Base-by-base conservation (phyloP, 2,797 vertebrate genomes). In the Poeciliopsis paucimaculata region DNA sequence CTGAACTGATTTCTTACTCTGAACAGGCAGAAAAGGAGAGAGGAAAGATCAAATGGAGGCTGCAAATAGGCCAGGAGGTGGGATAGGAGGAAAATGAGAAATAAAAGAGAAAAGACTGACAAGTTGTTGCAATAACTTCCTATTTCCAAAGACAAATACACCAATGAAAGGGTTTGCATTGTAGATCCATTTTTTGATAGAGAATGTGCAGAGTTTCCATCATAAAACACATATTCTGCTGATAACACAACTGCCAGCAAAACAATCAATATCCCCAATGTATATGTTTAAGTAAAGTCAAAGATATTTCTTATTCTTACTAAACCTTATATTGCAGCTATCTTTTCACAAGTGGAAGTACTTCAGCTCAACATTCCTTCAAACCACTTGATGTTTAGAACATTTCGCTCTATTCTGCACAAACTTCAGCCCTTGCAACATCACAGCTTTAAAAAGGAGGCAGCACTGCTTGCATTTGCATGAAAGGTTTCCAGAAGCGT, bases 71-170 rank as follows among this genome's bases (percentile, higher is more conserved):
- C 31, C 31, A 31, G 74, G 28, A 76, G 73, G n/a, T 34, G 11
- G 66, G 12, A 20, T 12, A 31, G 68, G 66, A 77, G 23, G 49
- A 39, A 74, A 49, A 77, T 84, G 79, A 77, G 76, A 77, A 77
- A 72, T 49, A 68, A 75, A 80, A 72, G 77, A 83, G 81, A 75
- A 82, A 79, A 80, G 82, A 82, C 80, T 28, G 53, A 81, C 31
- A 84, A 76, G 79, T 87, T 86, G 91, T 89, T 43, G 79, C 86
- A 82, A 81, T 82, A 79, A 82, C 82, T 86, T 91, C 75, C 86
- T 75, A 91, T 93, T 94, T 89, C 85, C 82, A 86, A 91, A 92
- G 86, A 91, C 91, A 94, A 94, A 95, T 88, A 92, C 43, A 34
- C 62, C 87, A 84, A 88, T 82, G 75, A 85, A 91, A 85, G 53